These are phyloP conservation scores for Microcebus griseorufus DNA, from an alignment of 2,113 vertebrate genomes.

Conservation along the genomic window DNA sequence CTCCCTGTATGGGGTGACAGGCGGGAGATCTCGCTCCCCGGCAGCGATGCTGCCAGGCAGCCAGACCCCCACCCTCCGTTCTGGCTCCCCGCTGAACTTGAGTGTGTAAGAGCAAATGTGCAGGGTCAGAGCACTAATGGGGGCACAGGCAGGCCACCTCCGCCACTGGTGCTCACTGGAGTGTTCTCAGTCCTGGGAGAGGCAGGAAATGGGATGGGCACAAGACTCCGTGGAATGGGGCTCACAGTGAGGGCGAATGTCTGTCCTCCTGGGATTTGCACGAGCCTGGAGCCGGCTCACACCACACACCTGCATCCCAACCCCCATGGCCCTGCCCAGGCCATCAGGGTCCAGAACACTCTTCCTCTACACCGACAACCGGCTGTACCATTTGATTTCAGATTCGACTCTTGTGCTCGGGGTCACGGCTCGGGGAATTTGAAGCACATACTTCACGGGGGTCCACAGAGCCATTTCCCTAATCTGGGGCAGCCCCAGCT, in stretches of 20 bases:
- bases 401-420: slow-evolving; percentile 56
- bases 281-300: not conserved
- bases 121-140: slow-evolving; percentile 33
- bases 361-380: not conserved
- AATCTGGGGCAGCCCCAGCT: slow-evolving; percentile 62
- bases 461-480: slow-evolving; percentile 59
- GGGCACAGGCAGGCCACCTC: slow-evolving; percentile 27
- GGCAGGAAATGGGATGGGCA: not conserved
- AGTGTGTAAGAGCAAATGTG: not conserved
- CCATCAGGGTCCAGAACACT: accelerated
- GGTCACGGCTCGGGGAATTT: slow-evolving; percentile 45
- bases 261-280: not conserved
- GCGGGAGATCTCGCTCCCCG: not conserved
- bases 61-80: not conserved
- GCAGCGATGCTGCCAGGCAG: slow-evolving; percentile 14
- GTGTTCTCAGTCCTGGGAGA: not conserved
- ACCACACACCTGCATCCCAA: not conserved
- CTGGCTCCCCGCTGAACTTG: slow-evolving; percentile 39
- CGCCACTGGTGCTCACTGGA: not conserved
- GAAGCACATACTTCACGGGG: slow-evolving; percentile 67
- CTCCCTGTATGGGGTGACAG: not conserved
- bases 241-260: accelerated
- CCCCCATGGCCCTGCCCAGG: not conserved
- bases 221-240: accelerated
- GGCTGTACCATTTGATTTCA: slow-evolving; percentile 19